Evolutionary conservation across 1,140 invertebrate genomes (phyloP), one percentile per base, ranked within the genome.

Genomic region (Plutomurus gul): DNA sequence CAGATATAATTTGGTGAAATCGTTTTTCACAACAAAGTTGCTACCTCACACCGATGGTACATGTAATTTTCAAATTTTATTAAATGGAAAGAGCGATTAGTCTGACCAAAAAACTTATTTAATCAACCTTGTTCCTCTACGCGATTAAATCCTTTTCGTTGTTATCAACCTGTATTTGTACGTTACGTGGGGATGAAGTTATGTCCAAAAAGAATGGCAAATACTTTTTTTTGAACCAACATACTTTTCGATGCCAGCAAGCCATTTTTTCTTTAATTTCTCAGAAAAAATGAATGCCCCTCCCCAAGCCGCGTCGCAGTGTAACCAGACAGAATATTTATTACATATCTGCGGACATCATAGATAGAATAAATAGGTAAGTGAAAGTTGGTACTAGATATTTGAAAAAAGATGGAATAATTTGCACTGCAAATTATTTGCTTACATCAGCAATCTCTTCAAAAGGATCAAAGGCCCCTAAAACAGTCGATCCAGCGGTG

Each of bases 391-490:
- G 22, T 18, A 11, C 7, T 20, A 56, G 6, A 37, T 72, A 22
- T 18, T 47, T 16, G 1, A 16, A 47, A 47, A 18, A 47, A 8
- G 22, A 47, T 49, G 18, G 2, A 49, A 5, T 49, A 18, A 20
- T 20, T n/a, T n/a, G 25, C 20, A 3, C 10, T 11, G 25, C 47
- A 47, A 47, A 8, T 51, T 60, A n/a, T 40, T 18, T n/a, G n/a
- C n/a, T n/a, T n/a, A 91, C 85, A 76, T 92, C 89, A 11, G 94
- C 91, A 33, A 96, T 91, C 36, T 90, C 88, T 1, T 89, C 86
- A 4, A 97, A 85, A 4, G 94, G 92, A 86, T 97, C 96, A 84
- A 94, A 95, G 0, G 95, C 92, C 0, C 94, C 94, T n/a, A 93
- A 84, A 0, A 94, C 92, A 0, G 92, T 94, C 1, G 92, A 93